Evolutionary conservation across 2,797 vertebrate species (phyloP).

Genomic region (Cyclopterus lumpus): DNA sequence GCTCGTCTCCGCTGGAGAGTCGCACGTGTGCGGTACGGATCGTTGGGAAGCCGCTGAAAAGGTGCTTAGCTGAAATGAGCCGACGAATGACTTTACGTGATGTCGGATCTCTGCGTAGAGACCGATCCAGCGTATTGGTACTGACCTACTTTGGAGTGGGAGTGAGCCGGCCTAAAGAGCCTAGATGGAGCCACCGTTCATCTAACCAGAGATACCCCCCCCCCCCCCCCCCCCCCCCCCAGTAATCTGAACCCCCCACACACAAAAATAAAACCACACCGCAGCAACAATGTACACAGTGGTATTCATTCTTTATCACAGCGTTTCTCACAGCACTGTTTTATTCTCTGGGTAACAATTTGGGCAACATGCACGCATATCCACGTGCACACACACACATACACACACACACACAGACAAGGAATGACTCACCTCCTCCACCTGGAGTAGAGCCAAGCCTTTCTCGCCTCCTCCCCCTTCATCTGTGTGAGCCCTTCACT

Average conservation of each 20-base stretch:
- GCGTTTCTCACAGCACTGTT: slow-evolving; percentile 48
- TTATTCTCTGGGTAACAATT: slow-evolving; percentile 58
- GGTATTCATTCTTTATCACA: slow-evolving; percentile 42
- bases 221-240: neutral
- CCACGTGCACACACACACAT: slow-evolving; percentile 18
- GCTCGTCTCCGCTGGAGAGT: no score
- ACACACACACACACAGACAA: slow-evolving; percentile 31
- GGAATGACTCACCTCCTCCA: slow-evolving; percentile 80
- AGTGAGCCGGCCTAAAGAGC: slow-evolving; percentile 40
- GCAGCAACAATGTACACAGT: slow-evolving; percentile 36
- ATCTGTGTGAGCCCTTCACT: slow-evolving; percentile 79
- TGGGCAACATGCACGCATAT: slow-evolving; percentile 16
- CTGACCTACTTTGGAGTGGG: slow-evolving; percentile 28
- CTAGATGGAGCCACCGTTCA: slow-evolving; percentile 27
- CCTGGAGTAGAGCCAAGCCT: slow-evolving; percentile 79
- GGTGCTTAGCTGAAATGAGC: no score
- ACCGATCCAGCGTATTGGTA: no score
- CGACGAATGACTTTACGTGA: no score
- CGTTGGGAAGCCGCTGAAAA: no score
- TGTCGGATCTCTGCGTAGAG: no score
- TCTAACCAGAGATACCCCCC: slow-evolving; percentile 41
- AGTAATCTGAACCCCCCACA: neutral
- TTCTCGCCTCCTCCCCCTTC: slow-evolving; percentile 76
- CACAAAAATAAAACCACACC: slow-evolving; percentile 34
- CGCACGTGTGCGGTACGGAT: no score